Evolutionary conservation across 37 sponge, comb jelly and placozoan species (phyloP), one percentile per base, ranked within the genome.

Genomic region (Dysidea cf. avara): DNA sequence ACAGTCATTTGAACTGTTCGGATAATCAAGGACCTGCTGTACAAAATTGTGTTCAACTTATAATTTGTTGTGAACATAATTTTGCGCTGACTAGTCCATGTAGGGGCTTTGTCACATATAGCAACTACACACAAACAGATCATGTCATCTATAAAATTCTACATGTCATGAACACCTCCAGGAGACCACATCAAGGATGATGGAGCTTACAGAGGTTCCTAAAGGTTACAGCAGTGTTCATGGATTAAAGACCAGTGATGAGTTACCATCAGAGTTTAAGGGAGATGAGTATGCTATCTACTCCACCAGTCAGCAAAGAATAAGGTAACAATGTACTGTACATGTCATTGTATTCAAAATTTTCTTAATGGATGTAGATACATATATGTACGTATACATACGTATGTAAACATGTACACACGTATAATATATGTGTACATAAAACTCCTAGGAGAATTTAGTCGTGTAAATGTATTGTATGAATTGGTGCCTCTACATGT

Each of bases 141-240:
- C 62, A 31, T 5, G 33, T 24, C 62, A 3, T 29, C 32, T 2
- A 5, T 28, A 12, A 11, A 11, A 11, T 28, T 20, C 11, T 28
- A 21, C 60, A 21, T 28, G 16, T 18, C 16, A 22, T n/a, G 25
- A 22, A 46, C 47, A 34, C 11, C 39, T 50, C 25, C 48, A 87
- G 91, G 91, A 90, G 40, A 82, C 49, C 55, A 50, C 54, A 17
- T 58, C 47, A 26, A 37, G 59, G 37, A 64, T 66, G 39, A 61
- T 57, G 56, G 77, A 87, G 68, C 66, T 95, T 31, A 73, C 57
- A 6, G 61, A 56, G 34, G 79, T 93, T n/a, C 96, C 96, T 22
- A 83, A 91, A 5, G 86, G 96, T 29, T 92, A 80, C 75, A 50
- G 87, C 77, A 92, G 93, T 69, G 86, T 84, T 14, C 79, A 73